These are phyloP conservation scores for Cathartes aura DNA, from an alignment of 2,113 vertebrate species.

Conservation along the genomic window DNA sequence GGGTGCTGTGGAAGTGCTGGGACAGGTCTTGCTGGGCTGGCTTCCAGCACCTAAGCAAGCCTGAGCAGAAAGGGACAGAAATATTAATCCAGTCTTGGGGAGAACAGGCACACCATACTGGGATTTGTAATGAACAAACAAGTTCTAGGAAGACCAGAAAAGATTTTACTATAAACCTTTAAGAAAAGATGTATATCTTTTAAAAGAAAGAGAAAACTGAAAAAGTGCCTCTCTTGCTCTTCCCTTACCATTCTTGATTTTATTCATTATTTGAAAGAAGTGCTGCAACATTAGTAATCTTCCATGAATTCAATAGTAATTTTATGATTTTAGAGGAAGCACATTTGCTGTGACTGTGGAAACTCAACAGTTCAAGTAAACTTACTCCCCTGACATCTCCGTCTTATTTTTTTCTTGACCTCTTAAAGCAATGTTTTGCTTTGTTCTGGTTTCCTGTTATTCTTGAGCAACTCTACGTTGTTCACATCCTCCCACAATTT, in stretches of 20 bases:
- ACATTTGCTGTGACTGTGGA: background rate
- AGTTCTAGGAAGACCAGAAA: background rate
- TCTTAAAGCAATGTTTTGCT: background rate
- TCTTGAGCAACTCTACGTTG: background rate
- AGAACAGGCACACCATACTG: fast-evolving
- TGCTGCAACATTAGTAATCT: background rate
- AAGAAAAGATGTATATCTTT: background rate
- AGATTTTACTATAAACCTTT: background rate
- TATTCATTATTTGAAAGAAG: background rate
- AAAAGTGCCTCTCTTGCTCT: background rate
- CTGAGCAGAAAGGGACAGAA: background rate
- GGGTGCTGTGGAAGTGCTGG: background rate
- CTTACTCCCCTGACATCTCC: background rate
- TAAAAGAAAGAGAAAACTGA: background rate
- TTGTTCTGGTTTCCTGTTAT: background rate
- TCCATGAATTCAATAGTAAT: background rate
- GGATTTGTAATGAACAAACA: background rate
- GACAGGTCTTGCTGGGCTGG: background rate
- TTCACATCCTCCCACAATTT: background rate
- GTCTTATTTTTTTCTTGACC: background rate
- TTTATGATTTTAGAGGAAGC: background rate
- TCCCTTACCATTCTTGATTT: background rate
- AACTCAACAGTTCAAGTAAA: background rate
- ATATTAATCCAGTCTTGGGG: background rate
- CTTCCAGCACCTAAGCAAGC: background rate